Evolutionary conservation across 2,113 vertebrate species (phyloP).

Genomic region (Macaca nemestrina): DNA sequence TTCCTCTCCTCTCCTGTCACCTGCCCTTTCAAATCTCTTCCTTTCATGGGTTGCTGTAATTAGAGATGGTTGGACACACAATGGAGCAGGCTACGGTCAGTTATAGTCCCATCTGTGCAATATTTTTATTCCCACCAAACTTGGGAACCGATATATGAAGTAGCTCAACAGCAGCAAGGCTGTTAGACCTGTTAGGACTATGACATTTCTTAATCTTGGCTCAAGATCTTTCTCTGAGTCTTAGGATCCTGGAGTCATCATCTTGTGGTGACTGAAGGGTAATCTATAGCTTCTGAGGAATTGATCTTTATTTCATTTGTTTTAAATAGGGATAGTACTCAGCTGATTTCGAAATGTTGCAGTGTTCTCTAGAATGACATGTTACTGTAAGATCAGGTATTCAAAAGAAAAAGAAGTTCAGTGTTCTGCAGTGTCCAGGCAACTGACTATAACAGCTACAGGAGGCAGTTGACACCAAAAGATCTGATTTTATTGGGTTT

Average conservation of each 20-base stretch:
- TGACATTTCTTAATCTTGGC: slow-evolving; percentile 73
- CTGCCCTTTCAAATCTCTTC: slow-evolving; percentile 92
- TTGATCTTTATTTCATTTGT: slow-evolving; percentile 71
- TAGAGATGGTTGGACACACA: slow-evolving; percentile 97
- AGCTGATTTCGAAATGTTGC: slow-evolving; percentile 79
- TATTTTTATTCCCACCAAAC: slow-evolving; percentile 86
- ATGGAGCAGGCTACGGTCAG: slow-evolving; percentile 94
- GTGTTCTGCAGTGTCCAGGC: background rate
- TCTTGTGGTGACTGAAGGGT: slow-evolving; percentile 74
- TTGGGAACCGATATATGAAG: slow-evolving; percentile 70
- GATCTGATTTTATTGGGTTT: background rate
- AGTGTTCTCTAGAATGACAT: slow-evolving; percentile 57
- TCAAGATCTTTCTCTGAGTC: slow-evolving; percentile 59
- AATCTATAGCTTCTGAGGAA: slow-evolving; percentile 76
- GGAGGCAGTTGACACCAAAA: background rate
- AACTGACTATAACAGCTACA: background rate
- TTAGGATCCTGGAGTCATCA: slow-evolving; percentile 61
- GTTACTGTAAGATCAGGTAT: slow-evolving; percentile 68
- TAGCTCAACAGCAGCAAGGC: slow-evolving; percentile 60
- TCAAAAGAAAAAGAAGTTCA: slow-evolving; percentile 56
- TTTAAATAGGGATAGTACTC: slow-evolving; percentile 69
- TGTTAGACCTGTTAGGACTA: slow-evolving; percentile 75
- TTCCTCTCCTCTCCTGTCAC: slow-evolving; percentile 97
- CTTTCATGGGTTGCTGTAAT: slow-evolving; percentile 93
- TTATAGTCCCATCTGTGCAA: slow-evolving; percentile 96